A percentile compares a stretch with the other conserved stretches of the same genome.
These are phyloP conservation scores for Callitettix versicolor DNA, from an alignment of 1,140 invertebrate genomes.

Conservation along the genomic window DNA sequence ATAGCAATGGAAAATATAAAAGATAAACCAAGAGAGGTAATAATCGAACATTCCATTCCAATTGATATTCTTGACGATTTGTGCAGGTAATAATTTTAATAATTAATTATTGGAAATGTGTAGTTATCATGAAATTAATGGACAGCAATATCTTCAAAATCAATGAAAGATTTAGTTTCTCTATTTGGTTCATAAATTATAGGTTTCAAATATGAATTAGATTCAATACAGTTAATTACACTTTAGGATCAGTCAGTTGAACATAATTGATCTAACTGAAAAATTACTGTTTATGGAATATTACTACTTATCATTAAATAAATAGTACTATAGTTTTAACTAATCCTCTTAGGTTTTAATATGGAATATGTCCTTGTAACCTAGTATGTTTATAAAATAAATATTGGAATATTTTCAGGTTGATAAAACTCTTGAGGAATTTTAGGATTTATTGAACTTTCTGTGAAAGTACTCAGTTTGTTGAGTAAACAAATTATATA, in stretches of 20 bases:
- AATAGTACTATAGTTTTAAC: no score
- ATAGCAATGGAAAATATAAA: conserved; percentile 93
- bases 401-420: no score
- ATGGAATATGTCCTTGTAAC: no score
- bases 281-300: no score
- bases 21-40: conserved; percentile 90
- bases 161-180: background rate
- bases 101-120: background rate
- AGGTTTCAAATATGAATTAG: background rate
- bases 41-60: conserved; percentile 9
- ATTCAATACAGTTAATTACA: background rate
- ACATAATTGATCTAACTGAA: background rate
- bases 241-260: background rate
- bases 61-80: conserved; percentile 17
- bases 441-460: no score
- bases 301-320: no score
- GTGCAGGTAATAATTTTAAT: conserved; percentile 8
- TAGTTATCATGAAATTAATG: background rate
- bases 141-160: background rate
- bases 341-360: no score
- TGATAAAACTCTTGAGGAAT: no score
- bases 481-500: no score
- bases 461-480: no score
- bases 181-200: background rate
- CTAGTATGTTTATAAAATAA: no score